Evolutionary conservation across 2,888 invertebrate genomes (phyloP).

Genomic region (Xestia xanthographa): DNA sequence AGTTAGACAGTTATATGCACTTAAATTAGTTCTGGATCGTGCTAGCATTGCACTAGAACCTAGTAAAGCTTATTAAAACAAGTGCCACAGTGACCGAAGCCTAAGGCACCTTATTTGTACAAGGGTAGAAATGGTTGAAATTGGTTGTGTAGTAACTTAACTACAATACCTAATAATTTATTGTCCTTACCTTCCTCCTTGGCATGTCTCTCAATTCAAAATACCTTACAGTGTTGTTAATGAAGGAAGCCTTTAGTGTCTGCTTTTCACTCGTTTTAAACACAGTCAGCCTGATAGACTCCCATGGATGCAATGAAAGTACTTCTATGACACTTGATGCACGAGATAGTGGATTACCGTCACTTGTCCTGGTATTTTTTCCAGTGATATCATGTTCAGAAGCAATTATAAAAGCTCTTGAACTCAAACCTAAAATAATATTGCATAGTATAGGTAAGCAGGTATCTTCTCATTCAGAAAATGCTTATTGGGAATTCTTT

Average conservation of each 20-base stretch:
- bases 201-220: conserved; percentile 92
- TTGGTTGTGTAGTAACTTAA: too few species aligned
- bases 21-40: not conserved
- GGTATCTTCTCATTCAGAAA: not conserved
- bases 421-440: conserved; percentile 72
- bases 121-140: too few species aligned
- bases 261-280: conserved; percentile 91
- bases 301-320: conserved; percentile 66
- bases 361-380: conserved; percentile 20
- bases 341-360: conserved; percentile 32
- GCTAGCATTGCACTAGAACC: not conserved
- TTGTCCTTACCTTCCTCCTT: conserved; percentile 86
- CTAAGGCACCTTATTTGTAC: not conserved
- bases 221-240: conserved; percentile 88
- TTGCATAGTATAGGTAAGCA: too few species aligned
- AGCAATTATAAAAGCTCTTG: conserved; percentile 69
- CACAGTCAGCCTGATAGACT: conserved; percentile 78
- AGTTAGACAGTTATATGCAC: not conserved
- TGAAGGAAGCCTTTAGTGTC: conserved; percentile 91
- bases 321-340: conserved; percentile 59
- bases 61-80: not conserved
- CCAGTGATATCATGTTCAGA: conserved; percentile 54
- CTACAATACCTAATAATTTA: not conserved
- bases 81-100: not conserved
- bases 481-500: not conserved